Base-by-base conservation (phyloP, 2,797 vertebrate genomes). In the Furcifer pardalis region DNA sequence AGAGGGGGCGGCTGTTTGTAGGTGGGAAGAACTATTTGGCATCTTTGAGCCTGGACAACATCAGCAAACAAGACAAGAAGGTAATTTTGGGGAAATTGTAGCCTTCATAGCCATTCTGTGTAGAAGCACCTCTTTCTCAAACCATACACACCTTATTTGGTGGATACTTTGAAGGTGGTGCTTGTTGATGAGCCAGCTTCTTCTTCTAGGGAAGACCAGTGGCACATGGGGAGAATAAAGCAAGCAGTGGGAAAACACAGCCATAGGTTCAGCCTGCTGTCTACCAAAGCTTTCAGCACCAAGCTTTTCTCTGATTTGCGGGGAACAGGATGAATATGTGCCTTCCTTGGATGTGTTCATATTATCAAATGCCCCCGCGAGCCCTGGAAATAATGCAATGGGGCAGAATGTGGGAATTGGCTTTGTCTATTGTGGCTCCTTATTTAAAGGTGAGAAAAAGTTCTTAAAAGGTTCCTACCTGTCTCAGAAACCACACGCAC, bases 41-140 rank as follows among this genome's bases (percentile, higher is more conserved):
- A 75, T 99, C 98, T 1, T 97, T 99, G 62, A 97, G 97, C 72
- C 90, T 99, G 92, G 98, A 99, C 86, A 97, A 99, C 94, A 99
- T 99, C 84, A 97, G 95, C 94, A 98, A 97, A 90, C 94, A 96
- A 82, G 96, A 97, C 88, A 97, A 97, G 86, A 98, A 98, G 98
- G 98, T 99, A 90, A 90, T 1, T 5, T 15, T 56, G 65, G 76
- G 63, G 65, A 37, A 37, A 3, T 13, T 68, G 32, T 23, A 35
- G n/a, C 32, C 65, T n/a, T 7, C 66, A 68, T 7, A 7, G 32
- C 17, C 17, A 32, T 65, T 65, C 66, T 23, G 7, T 37, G 5
- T 56, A 56, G 52, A 19, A 49, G 13, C 46, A 49, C 35, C 17
- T 17, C 2, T 35, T 37, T 37, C 32, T 35, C 35, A 35, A 19